phyloP scores from a whole-genome alignment of 2,888 invertebrate species.

The Smittia sp. region DNA sequence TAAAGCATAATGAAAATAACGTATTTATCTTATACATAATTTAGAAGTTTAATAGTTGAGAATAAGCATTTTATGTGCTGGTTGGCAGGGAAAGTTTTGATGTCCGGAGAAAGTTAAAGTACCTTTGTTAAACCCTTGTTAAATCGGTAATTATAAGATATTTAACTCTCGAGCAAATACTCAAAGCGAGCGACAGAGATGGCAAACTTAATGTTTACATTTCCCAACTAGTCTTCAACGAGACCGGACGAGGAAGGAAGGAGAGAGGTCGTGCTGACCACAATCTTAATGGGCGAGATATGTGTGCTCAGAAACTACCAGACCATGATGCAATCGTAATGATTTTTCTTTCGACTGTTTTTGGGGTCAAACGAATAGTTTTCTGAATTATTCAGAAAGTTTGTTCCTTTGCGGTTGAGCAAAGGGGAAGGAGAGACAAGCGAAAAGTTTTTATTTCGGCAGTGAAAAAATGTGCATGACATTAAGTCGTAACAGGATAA shows the following conservation, averaged over 20 bases:
- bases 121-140: conserved; percentile 31
- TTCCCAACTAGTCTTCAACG: background rate
- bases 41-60: conserved; percentile 31
- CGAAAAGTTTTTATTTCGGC: background rate
- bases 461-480: conserved; percentile 31
- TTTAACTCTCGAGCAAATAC: background rate
- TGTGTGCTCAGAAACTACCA: conserved; percentile 11
- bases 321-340: conserved; percentile 30
- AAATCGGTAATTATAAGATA: conserved; percentile 33
- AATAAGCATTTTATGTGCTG: conserved; percentile 13
- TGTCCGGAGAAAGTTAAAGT: conserved; percentile 9
- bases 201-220: background rate
- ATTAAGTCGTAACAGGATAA: conserved; percentile 39
- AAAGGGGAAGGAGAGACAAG: background rate
- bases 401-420: background rate
- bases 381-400: background rate
- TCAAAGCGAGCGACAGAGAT: no score
- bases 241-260: background rate
- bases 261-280: background rate
- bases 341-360: conserved; percentile 12
- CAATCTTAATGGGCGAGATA: conserved; percentile 26
- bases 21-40: conserved; percentile 36
- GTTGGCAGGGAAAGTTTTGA: background rate
- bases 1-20: conserved; percentile 33
- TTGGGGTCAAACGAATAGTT: conserved; percentile 35